Percentiles rank a stretch among this genome's conserved stretches.
These are phyloP conservation scores for Drosophila parthenogenetica DNA, from an alignment of 2,888 invertebrate species.

Conservation along the genomic window DNA sequence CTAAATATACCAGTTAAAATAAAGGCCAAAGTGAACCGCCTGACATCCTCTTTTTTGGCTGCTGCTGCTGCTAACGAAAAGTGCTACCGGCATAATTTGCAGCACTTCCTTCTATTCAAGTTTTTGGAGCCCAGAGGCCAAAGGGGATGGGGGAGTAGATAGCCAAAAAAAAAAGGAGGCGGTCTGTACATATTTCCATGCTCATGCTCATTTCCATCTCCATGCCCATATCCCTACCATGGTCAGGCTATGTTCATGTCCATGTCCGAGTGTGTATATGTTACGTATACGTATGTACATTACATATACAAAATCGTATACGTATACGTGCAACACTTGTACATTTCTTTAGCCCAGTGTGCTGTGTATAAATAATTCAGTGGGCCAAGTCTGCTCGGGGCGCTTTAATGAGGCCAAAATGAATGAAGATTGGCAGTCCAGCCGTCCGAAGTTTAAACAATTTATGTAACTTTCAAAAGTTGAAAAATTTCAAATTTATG, in stretches of 20 bases:
- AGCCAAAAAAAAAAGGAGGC: slow-evolving; percentile 24
- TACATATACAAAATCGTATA: slow-evolving; percentile 8
- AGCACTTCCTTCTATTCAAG: slow-evolving; percentile 74
- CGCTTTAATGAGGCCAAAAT: slow-evolving; percentile 77
- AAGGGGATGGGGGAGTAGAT: background rate
- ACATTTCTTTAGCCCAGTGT: slow-evolving; percentile 44
- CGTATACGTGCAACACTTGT: slow-evolving; percentile 39
- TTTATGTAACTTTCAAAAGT: slow-evolving; percentile 68
- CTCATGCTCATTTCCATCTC: slow-evolving; percentile 22
- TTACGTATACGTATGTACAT: slow-evolving; percentile 19
- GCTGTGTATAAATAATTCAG: slow-evolving; percentile 76
- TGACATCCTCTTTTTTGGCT: slow-evolving; percentile 37
- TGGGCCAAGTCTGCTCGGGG: slow-evolving; percentile 67
- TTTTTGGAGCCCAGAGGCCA: slow-evolving; percentile 37
- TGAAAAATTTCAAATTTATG: slow-evolving; percentile 68
- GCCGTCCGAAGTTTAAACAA: slow-evolving; percentile 71
- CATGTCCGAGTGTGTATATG: slow-evolving; percentile 13
- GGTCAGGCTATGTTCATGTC: slow-evolving; percentile 20
- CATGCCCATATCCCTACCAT: background rate
- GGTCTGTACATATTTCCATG: slow-evolving; percentile 37
- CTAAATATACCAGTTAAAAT: slow-evolving; percentile 50
- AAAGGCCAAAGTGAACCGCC: slow-evolving; percentile 47
- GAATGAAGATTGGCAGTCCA: slow-evolving; percentile 65
- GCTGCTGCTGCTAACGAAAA: slow-evolving; percentile 49
- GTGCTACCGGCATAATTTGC: slow-evolving; percentile 73